Base-by-base conservation (phyloP, 2,888 invertebrate species). In the Rhodophaea formosa region DNA sequence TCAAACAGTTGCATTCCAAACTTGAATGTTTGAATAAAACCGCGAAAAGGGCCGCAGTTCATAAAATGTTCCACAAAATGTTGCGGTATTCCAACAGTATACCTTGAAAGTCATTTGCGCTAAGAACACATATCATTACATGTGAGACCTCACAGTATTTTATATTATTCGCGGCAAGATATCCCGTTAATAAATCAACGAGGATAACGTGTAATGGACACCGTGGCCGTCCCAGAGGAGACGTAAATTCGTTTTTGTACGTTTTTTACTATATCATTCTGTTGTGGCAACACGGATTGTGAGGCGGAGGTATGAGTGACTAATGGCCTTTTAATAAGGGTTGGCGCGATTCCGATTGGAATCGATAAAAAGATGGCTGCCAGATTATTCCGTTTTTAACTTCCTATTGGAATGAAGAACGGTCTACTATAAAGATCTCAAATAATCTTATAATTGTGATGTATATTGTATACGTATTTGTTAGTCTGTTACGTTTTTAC, bases 181-280 rank as follows among this genome's bases (percentile, higher is more conserved):
- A 80, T 77, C 77, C 74, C 71, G 71, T 75, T 79, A 86, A 88
- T 88, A 89, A 88, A 90, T 89, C 88, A 88, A 82, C 81, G 65
- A 82, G 86, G 86, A 88, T 86, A 88, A 84, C 86, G 78, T 79
- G 87, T 86, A 88, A 88, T 86, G 86, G 86, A 86, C 84, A 86
- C 86, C 84, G 62, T 65, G 66, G 69, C 68, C 67, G 79, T 86
- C 88, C 86, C 87, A 70, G 74, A 76, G 76, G 86, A 84, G 77
- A 79, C 83, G 87, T 88, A 88, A 88, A 88, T 88, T 85, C 73
- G 80, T 82, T 86, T 86, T 81, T 82, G 81, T 80, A 69, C 73
- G 72, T 79, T 85, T 86, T 85, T 86, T 84, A 80, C 75, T 85
- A 81, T 84, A 87, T 86, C 82, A 84, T 85, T 84, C 68, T 76